Evolutionary conservation across 2,888 invertebrate genomes (phyloP).

Genomic region (Sclerodermus sp.): DNA sequence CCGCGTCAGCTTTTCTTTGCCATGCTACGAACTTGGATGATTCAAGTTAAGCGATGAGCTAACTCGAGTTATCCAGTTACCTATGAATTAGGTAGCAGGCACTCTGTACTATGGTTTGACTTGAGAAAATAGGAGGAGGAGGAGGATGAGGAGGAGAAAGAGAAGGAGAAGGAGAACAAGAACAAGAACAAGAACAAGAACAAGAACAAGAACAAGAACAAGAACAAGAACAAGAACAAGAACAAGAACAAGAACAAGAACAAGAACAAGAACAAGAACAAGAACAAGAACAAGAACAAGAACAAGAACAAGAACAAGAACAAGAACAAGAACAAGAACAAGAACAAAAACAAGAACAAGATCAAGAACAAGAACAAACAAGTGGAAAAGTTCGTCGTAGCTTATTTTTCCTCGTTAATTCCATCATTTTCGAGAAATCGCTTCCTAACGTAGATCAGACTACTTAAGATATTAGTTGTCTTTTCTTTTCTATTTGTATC

Average conservation of each 20-base stretch:
- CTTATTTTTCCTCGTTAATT: slow-evolving; percentile 11
- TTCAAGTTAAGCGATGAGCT: slow-evolving; percentile 19
- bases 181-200: too few relatives aligned
- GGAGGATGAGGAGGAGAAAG: not conserved
- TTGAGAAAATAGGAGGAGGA: slow-evolving; percentile 1
- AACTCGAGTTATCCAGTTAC: slow-evolving; percentile 25
- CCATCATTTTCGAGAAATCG: slow-evolving; percentile 1
- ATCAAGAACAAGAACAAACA: too few relatives aligned
- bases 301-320: too few relatives aligned
- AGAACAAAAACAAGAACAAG: too few relatives aligned
- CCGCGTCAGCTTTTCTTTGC: not conserved
- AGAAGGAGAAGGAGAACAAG: slow-evolving; percentile 4
- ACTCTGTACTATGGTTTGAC: slow-evolving; percentile 6
- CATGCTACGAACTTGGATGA: slow-evolving; percentile 10
- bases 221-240: too few relatives aligned
- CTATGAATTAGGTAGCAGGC: slow-evolving; percentile 16
- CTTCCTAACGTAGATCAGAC: slow-evolving; percentile 14
- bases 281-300: too few relatives aligned
- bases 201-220: too few relatives aligned
- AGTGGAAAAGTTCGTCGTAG: slow-evolving; percentile 15
- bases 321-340: too few relatives aligned
- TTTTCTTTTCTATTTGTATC: too few relatives aligned
- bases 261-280: too few relatives aligned
- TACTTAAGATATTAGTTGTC: too few relatives aligned
- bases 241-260: too few relatives aligned